Evolutionary conservation across 2,888 invertebrate genomes (phyloP), one percentile per base, ranked within the genome.

Genomic region (Litoditis marina): DNA sequence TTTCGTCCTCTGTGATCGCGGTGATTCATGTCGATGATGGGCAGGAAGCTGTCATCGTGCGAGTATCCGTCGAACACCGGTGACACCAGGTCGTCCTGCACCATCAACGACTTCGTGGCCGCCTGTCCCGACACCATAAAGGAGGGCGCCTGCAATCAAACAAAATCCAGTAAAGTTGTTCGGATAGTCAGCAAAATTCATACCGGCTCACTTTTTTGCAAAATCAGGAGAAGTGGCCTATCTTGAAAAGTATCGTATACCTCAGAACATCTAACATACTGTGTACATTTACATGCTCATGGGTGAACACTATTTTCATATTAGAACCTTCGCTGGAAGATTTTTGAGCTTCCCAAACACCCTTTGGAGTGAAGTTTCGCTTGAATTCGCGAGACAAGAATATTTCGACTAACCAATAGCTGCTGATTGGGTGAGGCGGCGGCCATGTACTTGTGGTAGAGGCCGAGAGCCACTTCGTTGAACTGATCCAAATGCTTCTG

Each of bases 1-100:
- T 64, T 73, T n/a, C 75, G 60, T 39, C 78, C 78, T 32, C 79
- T 65, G 47, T 78, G 78, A 51, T 79, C 78, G 39, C 56, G 66
- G 54, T 67, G 69, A 36, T 74, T 51, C 46, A 74, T 56, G 34
- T 69, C 64, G 28, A 76, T 54, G 8, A 72, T 61, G 25, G 74
- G 72, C 7, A 78, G 66, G 72, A 79, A 77, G 5, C 64, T 63
- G 13, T 68, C 69, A 36, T 79, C 79, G 39, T 76, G 67, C 1
- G 70, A 69, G 52, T 74, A 69, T 31, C 74, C 73, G 34, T 73
- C 71, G 62, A 73, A 76, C n/a, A 76, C 56, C 11, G 73, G 73
- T 6, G 75, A 65, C 3, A 77, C 73, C n/a, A 79, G 66, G 44
- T 60, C 60, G 31, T 60, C 60, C 25, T 46, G 39, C 36, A 44